Base-by-base conservation (phyloP, 2,113 vertebrate genomes). In the Sclerurus mexicanus region DNA sequence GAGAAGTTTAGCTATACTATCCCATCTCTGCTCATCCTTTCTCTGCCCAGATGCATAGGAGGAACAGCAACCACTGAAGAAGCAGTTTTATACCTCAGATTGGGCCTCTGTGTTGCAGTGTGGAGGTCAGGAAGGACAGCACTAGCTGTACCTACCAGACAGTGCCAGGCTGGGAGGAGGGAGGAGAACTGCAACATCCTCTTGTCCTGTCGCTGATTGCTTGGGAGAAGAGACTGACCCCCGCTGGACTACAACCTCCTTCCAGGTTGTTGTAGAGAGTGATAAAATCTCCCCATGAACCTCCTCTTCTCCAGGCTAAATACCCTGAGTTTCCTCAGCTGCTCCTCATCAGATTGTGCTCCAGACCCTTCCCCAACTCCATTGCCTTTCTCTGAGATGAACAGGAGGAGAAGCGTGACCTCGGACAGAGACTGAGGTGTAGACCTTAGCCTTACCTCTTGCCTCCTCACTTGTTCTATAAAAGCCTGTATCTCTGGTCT, bases 331-430 rank as follows among this genome's bases (percentile, higher is more conserved):
- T 53, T 12, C 16, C 28, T 53, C 69, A 53, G 24, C 4, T 52
- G 4, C 20, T 60, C 20, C n/a, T 30, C 10, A 14, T 13, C 50
- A 28, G 23, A 22, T 46, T 0, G 0, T 60, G 20, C 39, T 62
- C 53, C 46, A 47, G 39, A n/a, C 30, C 6, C 20, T 75, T 53
- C 16, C 4, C 13, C 39, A 60, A 7, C 13, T 9, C n/a, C 3
- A 4, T 2, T n/a, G 28, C 3, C 24, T 7, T 25, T 40, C n/a
- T 62, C 47, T 46, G 55, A 62, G 19, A 24, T 42, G 23, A 31
- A 60, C 28, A 46, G 16, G 27, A 90, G 16, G 8, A 90, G 14
- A 31, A 76, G 28, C 37, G 23, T 40, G 25, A 46, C 4, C 8
- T 44, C 1, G 0, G 18, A 18, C 15, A 16, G 37, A 31, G 17